These are phyloP conservation scores for Himalopsyche phryganea DNA, from an alignment of 1,140 invertebrate species.

Conservation along the genomic window DNA sequence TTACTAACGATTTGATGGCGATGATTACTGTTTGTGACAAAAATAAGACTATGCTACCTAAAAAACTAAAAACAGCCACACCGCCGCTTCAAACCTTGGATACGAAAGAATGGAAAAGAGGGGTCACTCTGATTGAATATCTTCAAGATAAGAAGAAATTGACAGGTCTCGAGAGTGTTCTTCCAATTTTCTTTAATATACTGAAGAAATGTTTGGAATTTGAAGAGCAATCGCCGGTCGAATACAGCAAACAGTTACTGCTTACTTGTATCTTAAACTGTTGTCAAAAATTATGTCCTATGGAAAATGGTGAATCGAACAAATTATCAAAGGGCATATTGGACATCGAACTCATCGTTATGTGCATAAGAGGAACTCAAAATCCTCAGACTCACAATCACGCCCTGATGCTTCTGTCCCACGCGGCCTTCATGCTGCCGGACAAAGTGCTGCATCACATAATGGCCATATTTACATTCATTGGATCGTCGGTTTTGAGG, in stretches of 20 bases:
- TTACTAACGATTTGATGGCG: conserved; percentile 57
- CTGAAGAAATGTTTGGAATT: conserved; percentile 74
- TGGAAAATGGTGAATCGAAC: conserved; percentile 47
- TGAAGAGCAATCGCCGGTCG: conserved; percentile 78
- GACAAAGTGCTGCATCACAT: conserved; percentile 85
- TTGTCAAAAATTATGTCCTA: conserved; percentile 57
- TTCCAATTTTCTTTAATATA: conserved; percentile 76
- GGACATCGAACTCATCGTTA: conserved; percentile 79
- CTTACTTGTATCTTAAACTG: conserved; percentile 74
- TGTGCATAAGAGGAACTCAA: conserved; percentile 82
- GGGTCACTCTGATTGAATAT: conserved; percentile 76
- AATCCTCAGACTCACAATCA: conserved; percentile 94
- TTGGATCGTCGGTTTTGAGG: conserved; percentile 84
- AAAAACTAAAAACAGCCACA: conserved; percentile 45
- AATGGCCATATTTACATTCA: conserved; percentile 94
- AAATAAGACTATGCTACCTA: conserved; percentile 36
- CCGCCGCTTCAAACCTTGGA: conserved; percentile 58
- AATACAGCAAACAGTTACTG: conserved; percentile 86
- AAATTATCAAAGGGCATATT: conserved; percentile 59
- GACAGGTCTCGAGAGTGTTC: conserved; percentile 59
- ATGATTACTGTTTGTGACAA: conserved; percentile 53
- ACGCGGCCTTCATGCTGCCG: conserved; percentile 71
- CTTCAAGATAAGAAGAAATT: conserved; percentile 80
- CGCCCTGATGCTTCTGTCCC: conserved; percentile 75
- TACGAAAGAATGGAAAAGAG: conserved; percentile 69